phyloP scores from a whole-genome alignment of 2,888 invertebrate genomes.

The Hyppa rectilinea region DNA sequence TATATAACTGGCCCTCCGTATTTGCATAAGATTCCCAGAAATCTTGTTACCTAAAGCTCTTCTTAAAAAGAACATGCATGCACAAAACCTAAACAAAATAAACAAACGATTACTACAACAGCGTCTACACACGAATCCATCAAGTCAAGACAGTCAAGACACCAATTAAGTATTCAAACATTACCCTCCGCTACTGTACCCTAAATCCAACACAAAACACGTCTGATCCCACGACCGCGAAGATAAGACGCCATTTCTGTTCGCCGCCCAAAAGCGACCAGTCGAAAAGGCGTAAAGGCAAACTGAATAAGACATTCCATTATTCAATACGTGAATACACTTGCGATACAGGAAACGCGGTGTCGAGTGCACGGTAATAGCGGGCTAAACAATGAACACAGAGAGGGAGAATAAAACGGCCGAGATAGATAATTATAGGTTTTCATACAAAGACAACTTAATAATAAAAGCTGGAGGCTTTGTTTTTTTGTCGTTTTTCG shows the following conservation, averaged over 20 bases:
- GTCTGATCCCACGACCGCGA: slow-evolving; percentile 80
- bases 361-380: slow-evolving; percentile 83
- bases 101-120: not conserved
- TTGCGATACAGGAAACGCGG: slow-evolving; percentile 89
- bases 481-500: slow-evolving; percentile 42
- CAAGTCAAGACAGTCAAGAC: not conserved
- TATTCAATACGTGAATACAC: slow-evolving; percentile 82
- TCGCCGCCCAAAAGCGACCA: slow-evolving; percentile 78
- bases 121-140: not conserved
- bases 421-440: slow-evolving; percentile 72
- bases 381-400: slow-evolving; percentile 46
- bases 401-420: slow-evolving; percentile 64
- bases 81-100: not conserved
- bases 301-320: slow-evolving; percentile 75
- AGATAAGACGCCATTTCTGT: slow-evolving; percentile 84
- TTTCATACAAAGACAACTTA: slow-evolving; percentile 51
- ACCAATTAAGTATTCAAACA: not conserved
- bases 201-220: slow-evolving; percentile 56
- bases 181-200: slow-evolving; percentile 47
- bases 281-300: slow-evolving; percentile 90
- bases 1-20: not conserved
- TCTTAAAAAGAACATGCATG: not conserved
- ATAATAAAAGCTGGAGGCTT: slow-evolving; percentile 48
- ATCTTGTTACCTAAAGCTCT: not conserved
- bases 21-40: not conserved